Percentiles rank a stretch among this genome's conserved stretches.
Evolutionary conservation across 2,888 invertebrate species (phyloP).

Genomic region (Chalcis sispes): DNA sequence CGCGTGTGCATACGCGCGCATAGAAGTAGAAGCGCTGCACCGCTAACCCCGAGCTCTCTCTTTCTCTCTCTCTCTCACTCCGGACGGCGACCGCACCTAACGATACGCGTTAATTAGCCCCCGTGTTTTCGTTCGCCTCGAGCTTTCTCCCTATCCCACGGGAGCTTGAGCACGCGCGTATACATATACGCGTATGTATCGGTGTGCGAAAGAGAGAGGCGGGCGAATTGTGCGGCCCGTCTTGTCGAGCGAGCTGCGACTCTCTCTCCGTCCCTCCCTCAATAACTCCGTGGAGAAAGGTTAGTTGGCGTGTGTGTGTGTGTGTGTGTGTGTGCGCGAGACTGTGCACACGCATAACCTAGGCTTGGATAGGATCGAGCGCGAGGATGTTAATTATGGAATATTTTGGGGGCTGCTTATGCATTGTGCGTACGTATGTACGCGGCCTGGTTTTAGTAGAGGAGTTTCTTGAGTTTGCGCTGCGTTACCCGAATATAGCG

Average conservation of each 20-base stretch:
- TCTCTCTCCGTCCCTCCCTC: no score
- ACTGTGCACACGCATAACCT: no score
- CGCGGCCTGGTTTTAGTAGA: no score
- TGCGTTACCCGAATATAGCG: no score
- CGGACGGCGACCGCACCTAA: constrained; percentile 37
- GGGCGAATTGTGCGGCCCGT: constrained; percentile 35
- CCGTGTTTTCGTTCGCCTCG: constrained; percentile 46
- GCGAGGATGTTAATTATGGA: not conserved
- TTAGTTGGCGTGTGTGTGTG: not conserved
- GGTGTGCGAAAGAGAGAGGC: no score
- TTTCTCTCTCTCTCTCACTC: no score
- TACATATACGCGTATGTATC: not conserved
- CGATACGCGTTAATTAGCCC: constrained; percentile 57
- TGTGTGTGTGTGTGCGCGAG: not conserved
- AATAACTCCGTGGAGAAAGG: no score
- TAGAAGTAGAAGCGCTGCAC: no score
- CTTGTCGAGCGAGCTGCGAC: constrained; percentile 20
- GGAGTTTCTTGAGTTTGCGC: no score
- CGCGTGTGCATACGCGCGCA: constrained; percentile 19
- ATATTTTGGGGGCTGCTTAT: not conserved
- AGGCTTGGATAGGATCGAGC: no score
- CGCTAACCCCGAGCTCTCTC: no score
- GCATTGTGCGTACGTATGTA: no score
- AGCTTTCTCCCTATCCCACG: not conserved
- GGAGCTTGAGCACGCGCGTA: constrained; percentile 1